Percentiles rank a stretch among this genome's conserved stretches.
phyloP scores from a whole-genome alignment of 2,888 invertebrate genomes.

The Cataglyphis albicans region DNA sequence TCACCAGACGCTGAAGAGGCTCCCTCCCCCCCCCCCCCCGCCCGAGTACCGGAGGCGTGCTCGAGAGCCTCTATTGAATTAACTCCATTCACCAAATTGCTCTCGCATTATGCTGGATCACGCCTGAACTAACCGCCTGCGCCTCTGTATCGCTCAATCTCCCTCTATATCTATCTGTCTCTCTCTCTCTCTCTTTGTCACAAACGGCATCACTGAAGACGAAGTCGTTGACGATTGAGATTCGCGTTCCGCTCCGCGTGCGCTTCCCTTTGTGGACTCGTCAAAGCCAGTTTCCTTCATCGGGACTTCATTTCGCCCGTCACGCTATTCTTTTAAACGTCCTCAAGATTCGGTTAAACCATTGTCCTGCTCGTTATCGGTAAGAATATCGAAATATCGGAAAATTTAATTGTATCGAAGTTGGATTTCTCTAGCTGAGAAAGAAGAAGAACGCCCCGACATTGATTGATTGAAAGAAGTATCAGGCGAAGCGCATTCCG shows the following conservation, averaged over 20 bases:
- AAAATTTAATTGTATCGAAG: conserved; percentile 48
- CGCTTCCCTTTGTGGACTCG: conserved; percentile 30
- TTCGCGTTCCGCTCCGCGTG: conserved; percentile 65
- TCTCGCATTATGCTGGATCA: conserved; percentile 81
- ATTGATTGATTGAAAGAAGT: conserved; percentile 29
- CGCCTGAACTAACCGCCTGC: conserved; percentile 75
- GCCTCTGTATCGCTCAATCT: conserved; percentile 56
- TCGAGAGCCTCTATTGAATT: conserved; percentile 79
- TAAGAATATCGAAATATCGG: conserved; percentile 48
- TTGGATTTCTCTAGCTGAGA: conserved; percentile 10
- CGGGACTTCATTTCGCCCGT: conserved; percentile 3
- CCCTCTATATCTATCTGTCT: conserved; percentile 32
- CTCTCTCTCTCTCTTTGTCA: conserved; percentile 60
- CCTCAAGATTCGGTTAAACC: conserved; percentile 33
- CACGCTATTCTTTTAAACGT: conserved; percentile 21
- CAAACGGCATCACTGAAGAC: conserved; percentile 62
- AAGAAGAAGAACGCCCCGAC: not conserved
- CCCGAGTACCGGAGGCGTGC: conserved; percentile 72
- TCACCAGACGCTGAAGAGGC: conserved; percentile 66
- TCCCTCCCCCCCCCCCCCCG: not conserved
- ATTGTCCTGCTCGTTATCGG: conserved; percentile 26
- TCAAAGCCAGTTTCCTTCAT: conserved; percentile 46
- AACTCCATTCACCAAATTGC: conserved; percentile 81
- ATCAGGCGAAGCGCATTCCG: conserved; percentile 1
- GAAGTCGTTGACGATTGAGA: conserved; percentile 70